These are phyloP conservation scores for Archegozetes longisetosus DNA, from an alignment of 1,140 invertebrate genomes.

Conservation along the genomic window DNA sequence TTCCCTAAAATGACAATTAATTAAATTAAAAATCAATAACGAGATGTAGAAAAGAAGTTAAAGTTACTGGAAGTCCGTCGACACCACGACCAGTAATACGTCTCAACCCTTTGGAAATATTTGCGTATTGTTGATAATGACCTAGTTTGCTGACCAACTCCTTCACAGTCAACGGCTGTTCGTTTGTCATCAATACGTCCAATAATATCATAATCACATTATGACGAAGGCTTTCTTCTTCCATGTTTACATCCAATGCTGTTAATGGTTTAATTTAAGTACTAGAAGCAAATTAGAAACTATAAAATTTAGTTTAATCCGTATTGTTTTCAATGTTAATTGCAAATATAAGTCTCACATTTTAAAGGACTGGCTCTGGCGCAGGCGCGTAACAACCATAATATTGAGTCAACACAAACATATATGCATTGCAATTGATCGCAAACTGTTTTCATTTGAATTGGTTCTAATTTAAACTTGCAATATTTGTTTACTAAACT, in stretches of 20 bases:
- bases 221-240: background rate
- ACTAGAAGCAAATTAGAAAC: too few relatives aligned
- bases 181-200: background rate
- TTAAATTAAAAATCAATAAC: background rate
- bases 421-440: too few relatives aligned
- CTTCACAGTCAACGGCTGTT: background rate
- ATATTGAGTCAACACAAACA: too few relatives aligned
- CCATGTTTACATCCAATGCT: background rate
- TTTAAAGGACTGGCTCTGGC: too few relatives aligned
- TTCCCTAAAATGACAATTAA: background rate
- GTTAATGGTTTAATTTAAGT: too few relatives aligned
- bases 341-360: too few relatives aligned
- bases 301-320: too few relatives aligned
- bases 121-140: background rate
- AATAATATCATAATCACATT: background rate
- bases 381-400: too few relatives aligned
- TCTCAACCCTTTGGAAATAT: background rate
- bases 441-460: too few relatives aligned
- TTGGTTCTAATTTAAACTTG: too few relatives aligned
- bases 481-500: too few relatives aligned
- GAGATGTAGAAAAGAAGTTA: background rate
- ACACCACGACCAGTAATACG: background rate
- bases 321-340: too few relatives aligned
- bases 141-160: background rate
- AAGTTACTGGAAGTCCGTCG: background rate